These are phyloP conservation scores for Phoeniculus purpureus DNA, from an alignment of 2,797 vertebrate species.

Conservation along the genomic window DNA sequence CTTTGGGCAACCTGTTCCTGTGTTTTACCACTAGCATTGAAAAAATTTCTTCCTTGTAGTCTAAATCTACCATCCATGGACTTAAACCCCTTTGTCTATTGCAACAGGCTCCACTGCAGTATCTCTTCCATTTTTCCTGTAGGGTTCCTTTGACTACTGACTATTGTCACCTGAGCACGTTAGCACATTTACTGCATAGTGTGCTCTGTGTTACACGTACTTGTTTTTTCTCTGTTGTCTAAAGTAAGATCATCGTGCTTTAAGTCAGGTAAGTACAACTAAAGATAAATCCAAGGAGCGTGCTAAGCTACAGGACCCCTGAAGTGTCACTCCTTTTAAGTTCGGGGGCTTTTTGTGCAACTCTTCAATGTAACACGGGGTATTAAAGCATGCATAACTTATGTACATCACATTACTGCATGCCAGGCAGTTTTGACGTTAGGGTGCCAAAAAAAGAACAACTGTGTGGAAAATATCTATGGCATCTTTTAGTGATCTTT, in stretches of 20 bases:
- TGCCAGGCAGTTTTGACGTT: background rate
- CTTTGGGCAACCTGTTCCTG: no score
- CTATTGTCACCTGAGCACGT: background rate
- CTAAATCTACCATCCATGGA: no score
- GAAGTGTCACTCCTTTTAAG: background rate
- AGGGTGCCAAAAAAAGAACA: background rate
- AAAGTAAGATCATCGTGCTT: background rate
- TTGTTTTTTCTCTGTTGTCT: background rate
- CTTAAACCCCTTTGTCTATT: no score
- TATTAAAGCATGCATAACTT: background rate
- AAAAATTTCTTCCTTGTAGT: no score
- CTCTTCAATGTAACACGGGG: background rate
- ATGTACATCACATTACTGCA: background rate
- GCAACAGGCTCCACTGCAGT: no score
- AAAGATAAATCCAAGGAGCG: background rate
- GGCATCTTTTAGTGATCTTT: background rate
- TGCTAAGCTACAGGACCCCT: background rate
- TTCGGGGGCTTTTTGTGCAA: background rate
- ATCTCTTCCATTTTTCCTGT: no score
- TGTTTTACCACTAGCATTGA: no score
- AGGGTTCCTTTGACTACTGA: no score
- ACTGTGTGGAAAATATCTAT: background rate
- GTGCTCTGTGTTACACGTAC: background rate
- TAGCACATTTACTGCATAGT: background rate
- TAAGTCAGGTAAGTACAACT: background rate